Evolutionary conservation across 2,888 invertebrate species (phyloP).

Genomic region (Melinopterus prodromus): DNA sequence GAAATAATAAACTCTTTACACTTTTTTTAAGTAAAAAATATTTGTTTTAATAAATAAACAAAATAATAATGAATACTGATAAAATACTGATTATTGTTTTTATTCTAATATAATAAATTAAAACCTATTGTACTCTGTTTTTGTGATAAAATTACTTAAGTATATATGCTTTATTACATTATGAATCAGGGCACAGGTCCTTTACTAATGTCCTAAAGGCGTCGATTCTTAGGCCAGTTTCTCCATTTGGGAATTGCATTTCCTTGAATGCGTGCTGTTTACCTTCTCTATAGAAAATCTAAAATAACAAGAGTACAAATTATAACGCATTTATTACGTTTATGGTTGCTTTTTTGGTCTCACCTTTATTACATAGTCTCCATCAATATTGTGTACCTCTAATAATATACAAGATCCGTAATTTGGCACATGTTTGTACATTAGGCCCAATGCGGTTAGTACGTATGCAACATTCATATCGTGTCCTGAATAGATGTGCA

Average conservation of each 20-base stretch:
- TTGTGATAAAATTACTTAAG: background rate
- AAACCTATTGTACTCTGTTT: too few species aligned
- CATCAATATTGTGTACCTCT: constrained; percentile 29
- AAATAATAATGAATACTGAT: too few species aligned
- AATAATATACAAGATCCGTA: constrained; percentile 6
- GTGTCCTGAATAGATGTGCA: constrained; percentile 81
- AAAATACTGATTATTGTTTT: too few species aligned
- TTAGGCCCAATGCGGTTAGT: constrained; percentile 76
- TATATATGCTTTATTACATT: background rate
- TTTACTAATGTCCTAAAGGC: background rate
- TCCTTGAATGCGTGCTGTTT: background rate
- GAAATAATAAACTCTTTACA: too few species aligned
- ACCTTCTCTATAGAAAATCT: background rate
- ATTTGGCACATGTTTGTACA: constrained; percentile 56
- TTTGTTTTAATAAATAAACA: too few species aligned
- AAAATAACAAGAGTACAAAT: background rate
- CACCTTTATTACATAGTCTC: constrained; percentile 29
- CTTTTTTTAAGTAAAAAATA: too few species aligned
- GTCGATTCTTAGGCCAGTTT: background rate
- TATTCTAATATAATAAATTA: too few species aligned
- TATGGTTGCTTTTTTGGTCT: background rate
- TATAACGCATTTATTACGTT: background rate
- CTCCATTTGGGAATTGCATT: background rate
- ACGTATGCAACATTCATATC: constrained; percentile 82
- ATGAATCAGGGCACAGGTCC: background rate